phyloP scores from a whole-genome alignment of 64 coral and sea anemone genomes.

The Trachythela sp. region DNA sequence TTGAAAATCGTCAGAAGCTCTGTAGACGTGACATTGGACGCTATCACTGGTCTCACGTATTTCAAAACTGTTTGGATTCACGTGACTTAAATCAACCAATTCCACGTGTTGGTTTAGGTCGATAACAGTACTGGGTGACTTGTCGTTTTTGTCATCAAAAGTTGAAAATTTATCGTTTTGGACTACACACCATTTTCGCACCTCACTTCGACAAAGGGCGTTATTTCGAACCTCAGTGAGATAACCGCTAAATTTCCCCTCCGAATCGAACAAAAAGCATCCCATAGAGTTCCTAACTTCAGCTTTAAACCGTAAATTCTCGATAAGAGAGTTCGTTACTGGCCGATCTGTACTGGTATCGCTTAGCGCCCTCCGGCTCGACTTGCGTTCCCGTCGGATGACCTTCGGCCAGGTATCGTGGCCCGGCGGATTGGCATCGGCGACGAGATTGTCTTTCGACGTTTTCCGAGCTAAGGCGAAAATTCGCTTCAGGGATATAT shows the following conservation, averaged over 20 bases:
- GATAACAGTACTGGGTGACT: slow-evolving; percentile 49
- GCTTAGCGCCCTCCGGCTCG: not conserved
- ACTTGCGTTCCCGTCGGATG: not conserved
- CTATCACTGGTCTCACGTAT: slow-evolving; percentile 62
- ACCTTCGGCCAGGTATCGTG: slow-evolving; percentile 28
- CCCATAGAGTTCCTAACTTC: not conserved
- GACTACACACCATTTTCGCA: slow-evolving; percentile 78
- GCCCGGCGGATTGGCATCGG: not conserved
- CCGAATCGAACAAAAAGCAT: slow-evolving; percentile 54
- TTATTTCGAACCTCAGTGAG: slow-evolving; percentile 67
- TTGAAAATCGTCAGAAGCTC: slow-evolving; percentile 60
- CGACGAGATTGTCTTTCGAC: not conserved
- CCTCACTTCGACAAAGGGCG: slow-evolving; percentile 70
- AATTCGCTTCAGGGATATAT: not conserved
- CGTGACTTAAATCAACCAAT: slow-evolving; percentile 58
- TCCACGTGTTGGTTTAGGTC: slow-evolving; percentile 59
- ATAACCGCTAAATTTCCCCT: slow-evolving; percentile 74
- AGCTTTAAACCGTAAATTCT: not conserved
- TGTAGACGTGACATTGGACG: slow-evolving; percentile 52
- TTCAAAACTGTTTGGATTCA: slow-evolving; percentile 62
- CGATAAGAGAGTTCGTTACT: not conserved
- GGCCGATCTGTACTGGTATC: not conserved
- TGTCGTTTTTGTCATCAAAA: slow-evolving; percentile 59
- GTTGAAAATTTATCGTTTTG: slow-evolving; percentile 69
- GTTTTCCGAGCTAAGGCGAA: not conserved